Base-by-base conservation (phyloP, 1,140 invertebrate species). In the Brachionus angularis region DNA sequence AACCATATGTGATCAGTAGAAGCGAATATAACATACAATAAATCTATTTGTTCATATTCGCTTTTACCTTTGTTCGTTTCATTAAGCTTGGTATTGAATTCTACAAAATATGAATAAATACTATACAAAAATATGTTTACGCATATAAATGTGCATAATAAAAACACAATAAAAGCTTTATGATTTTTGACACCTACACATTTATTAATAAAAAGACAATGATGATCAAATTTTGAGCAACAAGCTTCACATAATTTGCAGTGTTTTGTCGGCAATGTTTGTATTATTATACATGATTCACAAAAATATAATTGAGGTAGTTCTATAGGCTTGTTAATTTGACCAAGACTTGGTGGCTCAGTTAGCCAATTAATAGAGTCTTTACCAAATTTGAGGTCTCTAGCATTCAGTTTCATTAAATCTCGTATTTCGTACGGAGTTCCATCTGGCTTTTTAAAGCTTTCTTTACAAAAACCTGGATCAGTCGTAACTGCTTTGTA, bases 111-210 rank as follows among this genome's bases (percentile, higher is more conserved):
- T 12, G n/a, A 34, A 5, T 33, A 34, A 16, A 49, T n/a, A 0
- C 18, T 31, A 31, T 29, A 47, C 4, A 47, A n/a, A 67, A 47
- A 67, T 21, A 47, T 25, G 7, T 12, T 25, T 16, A 33, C 33
- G 21, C 39, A 27, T 12, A 44, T 34, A 18, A 67, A 18, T 7
- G 67, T 25, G 8, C 29, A 23, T 29, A 70, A 55, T 1, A 79
- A 73, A 33, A 79, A 76, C 71, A 75, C 73, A 7, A 78, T 53
- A 71, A 79, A 80, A 5, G 74, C 42, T 14, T 72, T 31, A 27
- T 78, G 78, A 74, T 79, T 80, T 34, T 75, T 73, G 10, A 72
- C 53, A 5, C 76, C 79, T 1, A 80, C 58, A 74, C 79, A 80
- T 46, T 74, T 75, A 16, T 77, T 73, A 12, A 80, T 72, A 69